These are phyloP conservation scores for Eulithis prunata DNA, from an alignment of 2,888 invertebrate species.

Conservation along the genomic window DNA sequence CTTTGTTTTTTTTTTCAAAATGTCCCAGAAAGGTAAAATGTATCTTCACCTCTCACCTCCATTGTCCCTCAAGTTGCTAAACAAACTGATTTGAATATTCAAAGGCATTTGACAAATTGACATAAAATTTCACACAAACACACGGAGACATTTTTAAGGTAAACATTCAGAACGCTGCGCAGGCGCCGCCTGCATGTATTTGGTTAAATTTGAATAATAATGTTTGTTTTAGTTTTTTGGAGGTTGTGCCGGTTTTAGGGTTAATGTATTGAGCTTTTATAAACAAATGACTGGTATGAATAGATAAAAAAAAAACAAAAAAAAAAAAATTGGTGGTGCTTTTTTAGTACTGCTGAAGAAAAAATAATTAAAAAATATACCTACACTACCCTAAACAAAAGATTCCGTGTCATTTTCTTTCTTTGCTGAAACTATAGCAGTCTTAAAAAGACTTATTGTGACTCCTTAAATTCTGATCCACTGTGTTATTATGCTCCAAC, in stretches of 20 bases:
- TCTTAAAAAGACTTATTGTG: no score
- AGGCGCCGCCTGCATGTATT: slow-evolving; percentile 61
- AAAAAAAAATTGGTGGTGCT: no score
- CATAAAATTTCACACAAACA: slow-evolving; percentile 82
- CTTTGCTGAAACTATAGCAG: no score
- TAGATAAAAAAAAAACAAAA: no score
- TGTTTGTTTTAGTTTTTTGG: slow-evolving; percentile 36
- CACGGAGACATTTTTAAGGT: slow-evolving; percentile 54
- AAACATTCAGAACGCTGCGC: slow-evolving; percentile 49
- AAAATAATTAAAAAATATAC: no score
- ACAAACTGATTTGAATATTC: slow-evolving; percentile 75
- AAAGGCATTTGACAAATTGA: slow-evolving; percentile 76
- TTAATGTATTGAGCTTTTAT: slow-evolving; percentile 19
- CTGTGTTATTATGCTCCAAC: no score
- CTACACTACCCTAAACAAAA: no score
- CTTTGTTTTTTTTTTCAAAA: not conserved
- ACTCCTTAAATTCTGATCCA: no score
- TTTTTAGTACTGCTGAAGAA: no score
- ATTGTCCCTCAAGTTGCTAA: slow-evolving; percentile 42
- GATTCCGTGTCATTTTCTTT: no score
- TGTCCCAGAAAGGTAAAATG: slow-evolving; percentile 23
- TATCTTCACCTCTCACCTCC: slow-evolving; percentile 42
- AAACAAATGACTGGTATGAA: not conserved
- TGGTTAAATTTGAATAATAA: slow-evolving; percentile 67
- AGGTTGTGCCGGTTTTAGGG: slow-evolving; percentile 29